Percentiles rank a stretch among this genome's conserved stretches.
phyloP scores from a whole-genome alignment of 2,797 vertebrate species.

The Microctenopoma steveboyesi region DNA sequence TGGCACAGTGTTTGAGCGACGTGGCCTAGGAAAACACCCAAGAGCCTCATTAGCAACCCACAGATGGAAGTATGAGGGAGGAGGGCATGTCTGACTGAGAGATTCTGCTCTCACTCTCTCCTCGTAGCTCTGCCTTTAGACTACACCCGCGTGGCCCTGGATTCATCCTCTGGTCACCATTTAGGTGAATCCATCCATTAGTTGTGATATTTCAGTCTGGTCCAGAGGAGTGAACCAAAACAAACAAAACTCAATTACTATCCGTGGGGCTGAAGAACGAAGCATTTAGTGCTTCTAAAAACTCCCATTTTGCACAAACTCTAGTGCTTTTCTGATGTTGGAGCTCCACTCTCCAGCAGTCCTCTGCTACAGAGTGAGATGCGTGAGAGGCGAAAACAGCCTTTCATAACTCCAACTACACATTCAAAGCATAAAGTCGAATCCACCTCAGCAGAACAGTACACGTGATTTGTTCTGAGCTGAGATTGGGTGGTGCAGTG shows the following conservation, averaged over 20 bases:
- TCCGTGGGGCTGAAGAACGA: not conserved
- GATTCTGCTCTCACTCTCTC: slow-evolving; percentile 23
- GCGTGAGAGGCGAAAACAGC: slow-evolving; percentile 1
- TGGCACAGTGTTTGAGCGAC: slow-evolving; percentile 14
- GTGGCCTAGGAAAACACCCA: slow-evolving; percentile 9
- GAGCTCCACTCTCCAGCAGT: not conserved
- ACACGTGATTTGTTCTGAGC: slow-evolving; percentile 5
- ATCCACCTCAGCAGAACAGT: slow-evolving; percentile 10
- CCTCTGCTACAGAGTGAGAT: not conserved
- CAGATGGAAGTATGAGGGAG: slow-evolving; percentile 57
- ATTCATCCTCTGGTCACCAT: not conserved
- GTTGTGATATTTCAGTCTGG: not conserved
- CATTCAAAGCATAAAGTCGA: not conserved
- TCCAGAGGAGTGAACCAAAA: not conserved
- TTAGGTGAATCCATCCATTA: not conserved
- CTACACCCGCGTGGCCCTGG: not conserved
- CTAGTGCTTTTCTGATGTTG: slow-evolving; percentile 2
- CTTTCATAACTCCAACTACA: slow-evolving; percentile 6
- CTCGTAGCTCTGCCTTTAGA: slow-evolving; percentile 11
- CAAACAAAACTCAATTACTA: not conserved
- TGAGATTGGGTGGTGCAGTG: not conserved
- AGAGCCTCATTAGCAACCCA: slow-evolving; percentile 58
- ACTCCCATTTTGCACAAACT: slow-evolving; percentile 1
- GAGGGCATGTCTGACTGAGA: slow-evolving; percentile 16
- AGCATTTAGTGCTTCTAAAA: not conserved